Evolutionary conservation across 2,113 vertebrate genomes (phyloP), one percentile per base, ranked within the genome.

Genomic region (Columba janthina): DNA sequence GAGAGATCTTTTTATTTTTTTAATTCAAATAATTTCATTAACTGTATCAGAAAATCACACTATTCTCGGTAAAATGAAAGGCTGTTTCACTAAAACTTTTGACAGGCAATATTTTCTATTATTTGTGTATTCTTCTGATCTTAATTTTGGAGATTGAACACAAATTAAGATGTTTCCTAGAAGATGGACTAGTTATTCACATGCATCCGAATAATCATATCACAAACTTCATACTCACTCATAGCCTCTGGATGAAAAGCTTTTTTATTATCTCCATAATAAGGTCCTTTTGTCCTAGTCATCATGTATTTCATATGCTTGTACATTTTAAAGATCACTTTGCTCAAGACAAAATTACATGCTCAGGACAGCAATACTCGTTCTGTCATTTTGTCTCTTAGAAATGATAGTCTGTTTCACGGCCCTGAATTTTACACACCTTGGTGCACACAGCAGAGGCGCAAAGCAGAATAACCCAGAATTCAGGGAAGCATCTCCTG

Each of bases 301-400:
- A 77, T 90, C 90, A 84, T 44, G 26, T 90, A 92, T 79, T 74
- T 77, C 10, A 0, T 88, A 93, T 1, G 2, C 78, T 91, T 91
- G 62, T 80, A 91, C 67, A 66, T 94, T 87, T 90, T 92, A 94
- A 94, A 93, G 62, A 96, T 88, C 85, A 40, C 90, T 93, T 96
- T 88, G 74, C 75, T 90, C 12, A 15, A 88, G 85, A 88, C 56
- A 64, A 94, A 96, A 95, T 96, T 94, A 90, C 78, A 74, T 85
- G 34, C 64, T 88, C 1, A 0, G 56, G 75, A 90, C n/a, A 74
- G 80, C 89, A 91, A 73, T 51, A 25, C 48, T 76, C 64, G 51
- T 77, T 89, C 50, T 94, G 88, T 85, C 34, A 79, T 91, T 91
- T 82, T 0, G 0, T 90, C 62, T 88, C 46, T 53, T 69, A 48